These are phyloP conservation scores for Arion vulgaris DNA, from an alignment of 1,140 invertebrate genomes.

Conservation along the genomic window DNA sequence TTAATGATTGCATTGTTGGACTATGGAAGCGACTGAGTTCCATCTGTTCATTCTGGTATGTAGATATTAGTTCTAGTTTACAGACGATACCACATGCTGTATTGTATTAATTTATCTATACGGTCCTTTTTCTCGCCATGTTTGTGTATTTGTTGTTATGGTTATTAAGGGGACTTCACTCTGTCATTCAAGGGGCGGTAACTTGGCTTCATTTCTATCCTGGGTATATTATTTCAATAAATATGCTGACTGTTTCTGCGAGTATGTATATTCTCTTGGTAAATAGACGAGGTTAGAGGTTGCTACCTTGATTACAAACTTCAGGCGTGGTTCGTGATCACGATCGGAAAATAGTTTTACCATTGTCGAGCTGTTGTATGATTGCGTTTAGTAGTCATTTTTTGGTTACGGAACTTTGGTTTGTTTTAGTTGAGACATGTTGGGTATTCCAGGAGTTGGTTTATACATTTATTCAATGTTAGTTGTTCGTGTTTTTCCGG, in stretches of 20 bases:
- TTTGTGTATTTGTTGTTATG: constrained; percentile 16
- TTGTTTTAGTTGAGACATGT: too few relatives aligned
- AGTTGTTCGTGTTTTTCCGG: too few relatives aligned
- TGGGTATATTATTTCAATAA: constrained; percentile 14
- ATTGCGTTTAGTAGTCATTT: too few relatives aligned
- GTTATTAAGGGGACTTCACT: neutral
- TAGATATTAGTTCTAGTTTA: neutral
- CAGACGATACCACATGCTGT: neutral
- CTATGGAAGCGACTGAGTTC: neutral
- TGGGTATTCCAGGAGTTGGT: too few relatives aligned
- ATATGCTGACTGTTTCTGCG: constrained; percentile 14
- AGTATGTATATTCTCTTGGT: constrained; percentile 24
- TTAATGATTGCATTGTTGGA: neutral
- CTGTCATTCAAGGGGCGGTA: constrained; percentile 2
- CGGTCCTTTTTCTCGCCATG: neutral
- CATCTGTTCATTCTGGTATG: neutral
- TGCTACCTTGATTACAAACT: neutral
- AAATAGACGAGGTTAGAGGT: constrained; percentile 2
- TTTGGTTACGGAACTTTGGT: too few relatives aligned
- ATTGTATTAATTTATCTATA: neutral
- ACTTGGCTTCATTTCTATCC: constrained; percentile 1
- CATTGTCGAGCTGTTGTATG: too few relatives aligned
- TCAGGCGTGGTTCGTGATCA: neutral
- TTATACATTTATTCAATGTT: too few relatives aligned
- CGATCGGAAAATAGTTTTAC: neutral